Percentiles rank a stretch among this genome's conserved stretches.
Evolutionary conservation across 2,113 vertebrate species (phyloP).

Genomic region (Malaclemys terrapin): DNA sequence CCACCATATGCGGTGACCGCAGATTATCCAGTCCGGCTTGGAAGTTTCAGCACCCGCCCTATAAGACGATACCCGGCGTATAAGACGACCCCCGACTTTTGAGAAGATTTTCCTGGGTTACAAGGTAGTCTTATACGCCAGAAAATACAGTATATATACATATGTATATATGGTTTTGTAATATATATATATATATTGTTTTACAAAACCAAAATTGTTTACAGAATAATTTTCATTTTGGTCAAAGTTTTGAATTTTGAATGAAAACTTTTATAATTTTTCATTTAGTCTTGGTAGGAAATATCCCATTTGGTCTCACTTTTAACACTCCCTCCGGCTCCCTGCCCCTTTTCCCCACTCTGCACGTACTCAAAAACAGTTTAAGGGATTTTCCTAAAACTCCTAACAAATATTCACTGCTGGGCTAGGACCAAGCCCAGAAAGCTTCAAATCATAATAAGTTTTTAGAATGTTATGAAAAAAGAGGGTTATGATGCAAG

Average conservation of each 20-base stretch:
- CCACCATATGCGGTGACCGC: no score
- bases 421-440: neutral
- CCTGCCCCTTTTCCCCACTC: fast-evolving
- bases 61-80: no score
- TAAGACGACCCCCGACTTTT: no score
- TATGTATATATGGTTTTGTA: no score
- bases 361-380: neutral
- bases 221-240: neutral
- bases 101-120: no score
- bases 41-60: no score
- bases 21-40: no score
- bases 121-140: no score
- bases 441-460: neutral
- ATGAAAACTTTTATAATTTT: neutral
- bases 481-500: neutral
- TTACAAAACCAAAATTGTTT: neutral
- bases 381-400: neutral
- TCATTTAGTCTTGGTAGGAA: fast-evolving
- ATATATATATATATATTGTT: no score
- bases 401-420: neutral
- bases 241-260: neutral
- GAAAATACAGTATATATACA: no score
- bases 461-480: neutral
- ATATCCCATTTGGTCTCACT: neutral
- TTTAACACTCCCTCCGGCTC: neutral